Conservation (phyloP, 2,113 vertebrate genomes). For the Heterotilapia buettikoferi region DNA sequence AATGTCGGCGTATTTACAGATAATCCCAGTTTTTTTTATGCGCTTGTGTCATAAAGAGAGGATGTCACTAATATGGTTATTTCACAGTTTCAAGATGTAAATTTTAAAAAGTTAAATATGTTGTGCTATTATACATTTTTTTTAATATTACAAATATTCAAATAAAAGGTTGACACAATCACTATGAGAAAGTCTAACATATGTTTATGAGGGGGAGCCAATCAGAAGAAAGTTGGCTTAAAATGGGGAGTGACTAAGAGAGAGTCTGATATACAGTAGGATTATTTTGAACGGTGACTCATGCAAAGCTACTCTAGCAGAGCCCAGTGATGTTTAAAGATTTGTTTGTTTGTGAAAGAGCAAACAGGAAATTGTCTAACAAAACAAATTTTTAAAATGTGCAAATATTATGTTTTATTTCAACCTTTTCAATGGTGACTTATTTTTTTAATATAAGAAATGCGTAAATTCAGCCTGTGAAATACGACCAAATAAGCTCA, state of each 20-base stretch:
- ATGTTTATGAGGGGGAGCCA: background rate
- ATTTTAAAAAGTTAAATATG: background rate
- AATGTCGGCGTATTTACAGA: rapidly evolving
- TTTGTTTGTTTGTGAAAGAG: background rate
- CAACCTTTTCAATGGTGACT: background rate
- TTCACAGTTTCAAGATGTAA: background rate
- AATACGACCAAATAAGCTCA: background rate
- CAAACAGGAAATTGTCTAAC: background rate
- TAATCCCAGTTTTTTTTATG: background rate
- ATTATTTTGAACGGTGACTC: background rate
- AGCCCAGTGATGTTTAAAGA: background rate
- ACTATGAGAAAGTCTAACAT: rapidly evolving
- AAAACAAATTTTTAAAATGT: background rate
- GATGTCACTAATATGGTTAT: background rate
- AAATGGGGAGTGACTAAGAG: background rate
- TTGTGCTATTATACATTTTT: background rate
- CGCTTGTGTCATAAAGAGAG: rapidly evolving
- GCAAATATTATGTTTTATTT: background rate
- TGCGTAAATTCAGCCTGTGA: background rate
- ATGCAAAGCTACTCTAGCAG: background rate
- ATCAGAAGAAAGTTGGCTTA: background rate
- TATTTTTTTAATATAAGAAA: background rate
- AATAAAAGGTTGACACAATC: background rate
- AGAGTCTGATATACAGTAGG: background rate
- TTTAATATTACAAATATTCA: background rate